Evolutionary conservation across 2,113 vertebrate genomes (phyloP).

Genomic region (Laticauda laticaudata): DNA sequence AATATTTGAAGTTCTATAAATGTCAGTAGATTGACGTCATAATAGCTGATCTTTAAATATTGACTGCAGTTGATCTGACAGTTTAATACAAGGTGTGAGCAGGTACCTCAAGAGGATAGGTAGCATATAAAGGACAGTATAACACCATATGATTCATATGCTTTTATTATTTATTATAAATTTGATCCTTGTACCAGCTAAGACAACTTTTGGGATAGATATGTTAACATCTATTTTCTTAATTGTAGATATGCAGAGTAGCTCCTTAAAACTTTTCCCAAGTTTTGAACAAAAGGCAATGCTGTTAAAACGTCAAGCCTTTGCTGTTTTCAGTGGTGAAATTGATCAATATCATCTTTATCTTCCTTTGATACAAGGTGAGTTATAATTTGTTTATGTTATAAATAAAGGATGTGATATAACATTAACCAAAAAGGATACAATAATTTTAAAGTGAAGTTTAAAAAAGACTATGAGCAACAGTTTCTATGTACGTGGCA

Average conservation of each 20-base stretch:
- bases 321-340: slow-evolving; percentile 94
- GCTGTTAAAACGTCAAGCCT: slow-evolving; percentile 92
- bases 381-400: slow-evolving; percentile 8
- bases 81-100: not conserved
- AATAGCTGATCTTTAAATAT: not conserved
- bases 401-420: not conserved
- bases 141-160: not conserved
- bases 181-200: not conserved
- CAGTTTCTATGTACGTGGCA: not conserved
- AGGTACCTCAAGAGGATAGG: not conserved
- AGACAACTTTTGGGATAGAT: not conserved
- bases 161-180: not conserved
- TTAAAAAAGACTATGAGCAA: not conserved
- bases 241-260: slow-evolving; percentile 87
- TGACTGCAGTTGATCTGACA: not conserved
- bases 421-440: not conserved
- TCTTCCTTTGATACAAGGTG: slow-evolving; percentile 95
- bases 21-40: not conserved
- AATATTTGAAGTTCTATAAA: not conserved
- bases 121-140: not conserved
- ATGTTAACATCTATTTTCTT: not conserved
- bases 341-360: slow-evolving; percentile 94
- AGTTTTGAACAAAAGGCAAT: slow-evolving; percentile 92
- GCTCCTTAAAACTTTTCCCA: slow-evolving; percentile 88
- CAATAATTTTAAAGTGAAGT: not conserved